phyloP scores from a whole-genome alignment of 2,888 invertebrate species.

The Pachymerium ferrugineum region DNA sequence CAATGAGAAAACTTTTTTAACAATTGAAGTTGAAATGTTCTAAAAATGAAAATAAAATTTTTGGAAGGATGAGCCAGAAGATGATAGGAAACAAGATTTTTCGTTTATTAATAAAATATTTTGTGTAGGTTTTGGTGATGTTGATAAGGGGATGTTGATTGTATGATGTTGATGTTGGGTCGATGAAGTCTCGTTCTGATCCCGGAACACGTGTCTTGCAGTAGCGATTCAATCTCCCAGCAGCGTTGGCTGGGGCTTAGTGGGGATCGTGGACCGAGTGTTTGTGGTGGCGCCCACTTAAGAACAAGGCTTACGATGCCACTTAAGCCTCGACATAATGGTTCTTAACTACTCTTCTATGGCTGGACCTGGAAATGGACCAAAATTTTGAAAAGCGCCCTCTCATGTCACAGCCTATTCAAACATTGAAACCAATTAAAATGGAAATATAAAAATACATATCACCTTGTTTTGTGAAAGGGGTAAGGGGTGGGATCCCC shows the following conservation, averaged over 20 bases:
- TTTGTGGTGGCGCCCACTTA: slow-evolving; percentile 30
- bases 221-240: slow-evolving; percentile 30
- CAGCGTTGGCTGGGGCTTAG: slow-evolving; percentile 27
- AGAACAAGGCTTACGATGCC: slow-evolving; percentile 29
- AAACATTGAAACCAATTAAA: no score
- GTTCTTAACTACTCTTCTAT: slow-evolving; percentile 28
- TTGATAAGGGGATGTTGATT: background rate
- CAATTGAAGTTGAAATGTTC: no score
- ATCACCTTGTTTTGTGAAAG: background rate
- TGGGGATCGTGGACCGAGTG: slow-evolving; percentile 25
- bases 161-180: slow-evolving; percentile 16
- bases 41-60: no score
- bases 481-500: background rate
- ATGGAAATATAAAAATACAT: background rate
- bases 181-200: slow-evolving; percentile 22
- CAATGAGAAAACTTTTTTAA: no score
- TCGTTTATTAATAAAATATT: no score
- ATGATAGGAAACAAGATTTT: no score
- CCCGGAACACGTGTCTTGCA: slow-evolving; percentile 29
- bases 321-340: slow-evolving; percentile 23
- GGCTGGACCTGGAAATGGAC: slow-evolving; percentile 24
- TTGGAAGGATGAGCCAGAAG: no score
- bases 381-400: background rate
- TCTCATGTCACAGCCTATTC: no score
- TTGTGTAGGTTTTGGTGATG: no score